Evolutionary conservation across 53 echinoderm and acorn worm genomes (phyloP).

Genomic region (Hippasteria phrygiana): DNA sequence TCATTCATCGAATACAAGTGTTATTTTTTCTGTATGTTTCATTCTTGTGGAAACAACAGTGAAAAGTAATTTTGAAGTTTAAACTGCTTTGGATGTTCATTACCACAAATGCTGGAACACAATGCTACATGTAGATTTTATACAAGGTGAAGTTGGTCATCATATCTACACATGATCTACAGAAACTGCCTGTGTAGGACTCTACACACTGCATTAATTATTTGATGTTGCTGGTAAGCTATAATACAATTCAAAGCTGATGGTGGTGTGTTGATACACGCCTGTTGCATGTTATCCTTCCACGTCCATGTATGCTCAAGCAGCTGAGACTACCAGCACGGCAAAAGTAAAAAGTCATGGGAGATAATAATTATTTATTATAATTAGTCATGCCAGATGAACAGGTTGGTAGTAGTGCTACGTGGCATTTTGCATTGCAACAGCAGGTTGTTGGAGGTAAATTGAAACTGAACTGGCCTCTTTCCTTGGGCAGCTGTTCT

Average conservation of each 20-base stretch:
- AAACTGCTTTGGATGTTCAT: background rate
- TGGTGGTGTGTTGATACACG: background rate
- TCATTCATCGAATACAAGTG: too few species aligned
- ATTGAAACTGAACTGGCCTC: background rate
- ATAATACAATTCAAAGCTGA: background rate
- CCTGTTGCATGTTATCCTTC: too few species aligned
- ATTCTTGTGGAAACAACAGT: too few species aligned
- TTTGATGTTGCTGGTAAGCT: background rate
- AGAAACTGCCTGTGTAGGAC: background rate
- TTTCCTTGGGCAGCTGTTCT: conserved; percentile 25
- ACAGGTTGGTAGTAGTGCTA: background rate
- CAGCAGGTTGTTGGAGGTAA: conserved; percentile 20
- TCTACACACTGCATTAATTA: background rate
- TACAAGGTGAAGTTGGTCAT: background rate
- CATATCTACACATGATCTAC: background rate
- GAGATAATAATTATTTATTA: background rate
- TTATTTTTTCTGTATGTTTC: too few species aligned
- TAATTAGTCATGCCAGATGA: background rate
- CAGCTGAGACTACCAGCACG: background rate
- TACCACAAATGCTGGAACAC: background rate
- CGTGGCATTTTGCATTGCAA: conserved; percentile 17
- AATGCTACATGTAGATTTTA: too few species aligned
- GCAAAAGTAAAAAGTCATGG: background rate
- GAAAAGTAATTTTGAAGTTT: too few species aligned
- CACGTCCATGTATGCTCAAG: too few species aligned